Conservation (phyloP, 2,797 vertebrate genomes). For the Diceros bicornis region DNA sequence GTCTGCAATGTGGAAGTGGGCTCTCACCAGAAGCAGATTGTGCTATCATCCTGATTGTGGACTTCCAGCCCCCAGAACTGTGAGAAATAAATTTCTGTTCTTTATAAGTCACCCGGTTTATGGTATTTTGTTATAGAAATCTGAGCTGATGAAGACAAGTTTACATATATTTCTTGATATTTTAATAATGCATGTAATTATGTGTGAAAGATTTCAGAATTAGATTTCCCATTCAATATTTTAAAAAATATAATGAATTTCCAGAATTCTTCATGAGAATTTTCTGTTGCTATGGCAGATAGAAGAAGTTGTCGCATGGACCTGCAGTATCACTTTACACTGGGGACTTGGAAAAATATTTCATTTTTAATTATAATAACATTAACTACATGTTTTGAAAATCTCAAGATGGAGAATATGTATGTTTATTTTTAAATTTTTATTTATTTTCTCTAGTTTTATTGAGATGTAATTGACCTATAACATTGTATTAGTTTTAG, state of each 20-base stretch:
- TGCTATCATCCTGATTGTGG: not conserved
- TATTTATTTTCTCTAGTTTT: not conserved
- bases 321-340: not conserved
- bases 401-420: not conserved
- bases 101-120: not conserved
- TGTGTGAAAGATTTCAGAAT: not conserved
- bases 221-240: not conserved
- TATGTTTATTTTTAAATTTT: not conserved
- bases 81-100: not conserved
- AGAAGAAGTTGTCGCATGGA: not conserved
- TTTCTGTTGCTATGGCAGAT: not conserved
- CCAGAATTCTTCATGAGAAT: not conserved
- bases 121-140: not conserved
- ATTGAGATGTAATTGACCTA: not conserved
- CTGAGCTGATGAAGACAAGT: not conserved
- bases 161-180: not conserved
- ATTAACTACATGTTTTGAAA: not conserved
- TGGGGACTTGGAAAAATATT: not conserved
- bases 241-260: not conserved
- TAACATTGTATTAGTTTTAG: not conserved
- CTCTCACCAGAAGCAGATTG: not conserved
- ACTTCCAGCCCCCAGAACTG: not conserved
- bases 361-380: not conserved
- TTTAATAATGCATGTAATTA: not conserved
- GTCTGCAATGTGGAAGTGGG: not conserved